Evolutionary conservation across 2,888 invertebrate genomes (phyloP), one percentile per base, ranked within the genome.

Genomic region (Cremastobaeus sp.): DNA sequence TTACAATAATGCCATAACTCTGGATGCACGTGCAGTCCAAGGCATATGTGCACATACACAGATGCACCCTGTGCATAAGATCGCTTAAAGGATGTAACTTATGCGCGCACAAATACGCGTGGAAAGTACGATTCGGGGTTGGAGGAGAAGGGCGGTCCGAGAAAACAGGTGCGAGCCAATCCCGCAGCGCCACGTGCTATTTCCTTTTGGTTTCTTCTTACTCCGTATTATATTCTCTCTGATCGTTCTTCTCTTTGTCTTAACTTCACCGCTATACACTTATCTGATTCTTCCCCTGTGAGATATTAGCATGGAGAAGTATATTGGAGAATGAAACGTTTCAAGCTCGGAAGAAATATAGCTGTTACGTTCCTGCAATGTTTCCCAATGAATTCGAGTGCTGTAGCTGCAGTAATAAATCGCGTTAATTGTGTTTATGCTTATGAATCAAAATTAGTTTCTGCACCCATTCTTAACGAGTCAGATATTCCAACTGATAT

Each of bases 111-210:
- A 60, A 65, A 52, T 45, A 52, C 37, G 41, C 28, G 70, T 57
- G 52, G 15, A 70, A 70, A 76, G 73, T 52, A 45, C 78, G 76
- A 43, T 78, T 79, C 78, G 80, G 76, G 81, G 79, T 76, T 78
- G 80, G 50, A 80, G 74, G 74, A 81, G 76, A 79, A 78, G 82
- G 86, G 86, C 85, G 86, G 85, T 81, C 84, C 85, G 82, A 81
- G 81, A 73, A 83, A 82, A 82, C 84, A 85, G 86, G 85, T 84
- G 82, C 82, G 81, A 82, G 81, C 86, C 86, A 86, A 86, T 86
- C 83, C 80, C 78, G 80, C 76, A 76, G 78, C 81, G 82, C 82
- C 82, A 82, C 79, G 82, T 83, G 83, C 83, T 81, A 84, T 83
- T 86, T 84, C 84, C 84, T 80, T 81, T 76, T 55, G 37, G 74